Percentiles rank a stretch among this genome's conserved stretches.
These are phyloP conservation scores for Tyrannus savana DNA, from an alignment of 2,113 vertebrate species.

Conservation along the genomic window DNA sequence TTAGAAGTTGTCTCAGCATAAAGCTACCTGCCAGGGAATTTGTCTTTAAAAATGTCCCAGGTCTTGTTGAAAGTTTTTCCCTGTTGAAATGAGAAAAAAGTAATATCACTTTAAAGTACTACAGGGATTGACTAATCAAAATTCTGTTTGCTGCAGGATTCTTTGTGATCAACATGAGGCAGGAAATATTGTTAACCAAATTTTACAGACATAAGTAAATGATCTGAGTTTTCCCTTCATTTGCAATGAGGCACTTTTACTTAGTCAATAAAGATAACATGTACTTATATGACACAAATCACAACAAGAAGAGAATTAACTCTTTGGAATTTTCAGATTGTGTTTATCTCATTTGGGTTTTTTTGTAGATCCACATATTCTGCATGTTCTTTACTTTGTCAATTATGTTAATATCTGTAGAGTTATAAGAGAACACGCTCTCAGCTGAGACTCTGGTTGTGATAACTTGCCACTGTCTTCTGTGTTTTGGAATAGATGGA, in stretches of 20 bases:
- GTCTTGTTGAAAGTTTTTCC: neutral
- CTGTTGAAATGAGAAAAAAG: neutral
- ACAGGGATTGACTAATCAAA: neutral
- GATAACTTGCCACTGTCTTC: neutral
- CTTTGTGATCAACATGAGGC: neutral
- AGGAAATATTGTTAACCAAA: neutral
- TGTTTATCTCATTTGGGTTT: neutral
- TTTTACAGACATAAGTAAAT: neutral
- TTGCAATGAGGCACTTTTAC: neutral
- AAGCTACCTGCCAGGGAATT: neutral
- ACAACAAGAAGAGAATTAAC: neutral
- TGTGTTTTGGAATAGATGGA: slow-evolving; percentile 36
- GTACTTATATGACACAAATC: neutral
- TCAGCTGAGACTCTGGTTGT: neutral
- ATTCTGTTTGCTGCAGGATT: neutral
- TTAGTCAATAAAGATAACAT: neutral
- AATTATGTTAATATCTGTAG: slow-evolving; percentile 29
- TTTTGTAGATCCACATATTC: slow-evolving; percentile 14
- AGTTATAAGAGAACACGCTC: slow-evolving; percentile 2
- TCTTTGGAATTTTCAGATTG: neutral
- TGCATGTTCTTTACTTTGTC: slow-evolving; percentile 41
- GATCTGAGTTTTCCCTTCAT: neutral
- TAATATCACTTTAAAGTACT: neutral
- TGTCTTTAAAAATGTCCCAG: neutral
- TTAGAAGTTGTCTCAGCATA: neutral